Evolutionary conservation across 2,113 vertebrate species (phyloP).

Genomic region (Dipodomys stephensi): DNA sequence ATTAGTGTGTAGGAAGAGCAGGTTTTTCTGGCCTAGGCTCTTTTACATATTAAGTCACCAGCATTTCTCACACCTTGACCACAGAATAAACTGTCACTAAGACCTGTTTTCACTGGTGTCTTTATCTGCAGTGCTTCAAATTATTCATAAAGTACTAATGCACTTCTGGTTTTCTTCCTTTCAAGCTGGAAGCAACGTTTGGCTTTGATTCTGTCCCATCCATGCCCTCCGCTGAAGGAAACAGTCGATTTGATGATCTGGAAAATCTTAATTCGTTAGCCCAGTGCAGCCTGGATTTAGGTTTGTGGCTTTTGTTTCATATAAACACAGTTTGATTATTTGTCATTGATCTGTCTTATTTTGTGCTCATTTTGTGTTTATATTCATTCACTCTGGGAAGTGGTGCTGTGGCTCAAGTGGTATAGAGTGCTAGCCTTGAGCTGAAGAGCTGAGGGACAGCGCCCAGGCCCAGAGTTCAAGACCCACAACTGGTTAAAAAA

Average conservation of each 20-base stretch:
- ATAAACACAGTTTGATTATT: not conserved
- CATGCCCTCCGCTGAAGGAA: conserved; percentile 55
- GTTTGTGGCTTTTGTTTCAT: conserved; percentile 79
- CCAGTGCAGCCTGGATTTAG: conserved; percentile 73
- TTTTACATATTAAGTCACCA: not conserved
- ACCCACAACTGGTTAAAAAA: no score
- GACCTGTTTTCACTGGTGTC: not conserved
- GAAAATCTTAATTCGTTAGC: conserved; percentile 71
- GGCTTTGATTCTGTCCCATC: conserved; percentile 12
- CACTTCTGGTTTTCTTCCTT: conserved; percentile 65
- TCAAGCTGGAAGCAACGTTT: conserved; percentile 83
- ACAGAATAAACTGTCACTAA: not conserved
- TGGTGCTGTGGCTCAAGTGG: no score
- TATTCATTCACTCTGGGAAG: not conserved
- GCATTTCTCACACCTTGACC: not conserved
- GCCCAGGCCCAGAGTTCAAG: no score
- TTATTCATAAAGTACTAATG: conserved; percentile 42
- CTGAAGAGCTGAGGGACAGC: no score
- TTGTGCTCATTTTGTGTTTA: not conserved
- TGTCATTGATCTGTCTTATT: not conserved
- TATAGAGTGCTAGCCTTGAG: no score
- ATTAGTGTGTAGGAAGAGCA: not conserved
- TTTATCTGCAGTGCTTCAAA: not conserved
- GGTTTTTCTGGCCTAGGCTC: not conserved
- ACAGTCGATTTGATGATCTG: conserved; percentile 69